Conservation (phyloP, 2,797 vertebrate genomes). For the Mormyrus hasselquistii region DNA sequence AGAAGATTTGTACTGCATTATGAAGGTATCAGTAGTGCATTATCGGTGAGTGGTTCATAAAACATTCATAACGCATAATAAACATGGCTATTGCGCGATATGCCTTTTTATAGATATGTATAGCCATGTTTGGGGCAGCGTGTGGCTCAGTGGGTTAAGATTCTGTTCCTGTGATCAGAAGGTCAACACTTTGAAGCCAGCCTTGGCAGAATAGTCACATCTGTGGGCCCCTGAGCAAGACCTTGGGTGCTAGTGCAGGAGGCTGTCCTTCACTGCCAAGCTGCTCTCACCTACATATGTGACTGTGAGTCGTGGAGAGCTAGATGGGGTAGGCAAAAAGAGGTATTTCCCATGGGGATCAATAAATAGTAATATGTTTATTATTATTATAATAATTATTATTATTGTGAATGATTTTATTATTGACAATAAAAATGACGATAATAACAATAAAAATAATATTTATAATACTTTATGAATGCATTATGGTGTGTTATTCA, state of each 20-base stretch:
- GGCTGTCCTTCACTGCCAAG: neutral
- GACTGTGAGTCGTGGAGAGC: neutral
- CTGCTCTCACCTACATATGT: neutral
- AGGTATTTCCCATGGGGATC: neutral
- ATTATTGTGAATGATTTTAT: neutral
- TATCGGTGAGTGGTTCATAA: neutral
- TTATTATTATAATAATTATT: too few species aligned
- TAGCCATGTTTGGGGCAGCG: neutral
- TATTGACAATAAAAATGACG: neutral
- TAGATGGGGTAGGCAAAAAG: neutral
- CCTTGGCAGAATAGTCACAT: neutral
- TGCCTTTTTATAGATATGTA: neutral
- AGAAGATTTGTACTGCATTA: neutral
- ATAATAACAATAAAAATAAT: neutral
- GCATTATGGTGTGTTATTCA: too few species aligned
- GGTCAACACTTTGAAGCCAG: neutral
- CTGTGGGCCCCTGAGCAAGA: neutral
- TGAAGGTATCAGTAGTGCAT: neutral
- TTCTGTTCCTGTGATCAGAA: neutral
- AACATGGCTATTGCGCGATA: neutral
- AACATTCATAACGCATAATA: neutral
- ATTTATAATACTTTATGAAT: neutral
- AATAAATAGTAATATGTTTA: neutral
- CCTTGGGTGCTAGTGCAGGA: neutral
- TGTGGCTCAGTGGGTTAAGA: neutral